Base-by-base conservation (phyloP, 2,888 invertebrate species). In the Agrilus cyanescens region DNA sequence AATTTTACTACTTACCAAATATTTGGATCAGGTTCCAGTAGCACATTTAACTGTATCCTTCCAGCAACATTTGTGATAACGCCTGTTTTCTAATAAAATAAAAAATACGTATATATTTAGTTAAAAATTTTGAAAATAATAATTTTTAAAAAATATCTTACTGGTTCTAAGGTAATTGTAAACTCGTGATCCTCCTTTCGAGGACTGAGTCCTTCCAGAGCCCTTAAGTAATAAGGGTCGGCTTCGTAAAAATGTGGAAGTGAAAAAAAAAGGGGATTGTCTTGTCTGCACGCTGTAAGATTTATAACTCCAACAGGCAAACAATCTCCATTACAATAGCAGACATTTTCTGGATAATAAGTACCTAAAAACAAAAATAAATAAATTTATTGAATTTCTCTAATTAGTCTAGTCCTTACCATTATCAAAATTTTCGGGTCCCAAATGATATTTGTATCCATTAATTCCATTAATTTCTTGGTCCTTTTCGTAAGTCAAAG, bases 161-260 rank as follows among this genome's bases (percentile, higher is more conserved):
- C 84, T 45, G 87, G 85, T 57, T 88, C 86, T 1, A 86, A 68
- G 3, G 78, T 73, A 56, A 91, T 76, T 56, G 76, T 81, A 63
- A 90, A 85, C 47, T 80, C 75, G 58, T 91, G 88, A 25, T 75
- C 71, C 0, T 76, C 71, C 2, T 75, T 72, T 12, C 79, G 71
- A 0, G 91, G 86, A 2, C 65, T 53, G 58, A 91, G 56, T 0
- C 91, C 91, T 1, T 71, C 70, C 1, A 90, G 75, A 36, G 69
- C 68, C 12, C 79, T 68, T 10, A 69, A 50, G 47, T 85, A 80
- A 46, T 65, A 70, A 0, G 78, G 76, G 66, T 88, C 89, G 0
- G 76, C 90, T 53, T 80, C 74, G 57, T 80, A 72, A 65, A 87
- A 91, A 67, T 91, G 89, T 0, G 93, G 93, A 52, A 85, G 75